These are phyloP conservation scores for Eueides isabella DNA, from an alignment of 1,140 invertebrate species.

Conservation along the genomic window DNA sequence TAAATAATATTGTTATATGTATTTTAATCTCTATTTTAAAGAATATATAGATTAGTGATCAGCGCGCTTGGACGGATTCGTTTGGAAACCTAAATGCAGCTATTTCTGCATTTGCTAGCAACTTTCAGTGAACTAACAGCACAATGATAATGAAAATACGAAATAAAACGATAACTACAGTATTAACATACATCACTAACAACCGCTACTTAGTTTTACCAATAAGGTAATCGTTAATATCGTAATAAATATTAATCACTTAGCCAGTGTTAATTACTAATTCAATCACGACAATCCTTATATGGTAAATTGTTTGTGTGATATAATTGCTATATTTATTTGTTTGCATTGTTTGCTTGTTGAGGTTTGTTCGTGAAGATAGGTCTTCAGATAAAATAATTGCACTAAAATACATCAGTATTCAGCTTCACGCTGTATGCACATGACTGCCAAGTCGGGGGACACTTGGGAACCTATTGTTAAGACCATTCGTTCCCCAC, in stretches of 20 bases:
- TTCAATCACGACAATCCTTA: not conserved
- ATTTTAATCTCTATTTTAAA: no score
- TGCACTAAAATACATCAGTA: not conserved
- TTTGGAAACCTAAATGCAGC: not conserved
- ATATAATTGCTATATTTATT: slow-evolving; percentile 1
- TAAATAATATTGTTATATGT: no score
- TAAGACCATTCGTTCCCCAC: no score
- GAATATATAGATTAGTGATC: no score
- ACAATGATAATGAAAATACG: not conserved
- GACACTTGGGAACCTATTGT: no score
- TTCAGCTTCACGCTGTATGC: no score
- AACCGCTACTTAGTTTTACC: not conserved
- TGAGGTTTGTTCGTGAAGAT: not conserved
- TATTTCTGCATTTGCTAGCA: not conserved
- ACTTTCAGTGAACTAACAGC: not conserved
- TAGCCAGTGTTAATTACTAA: not conserved
- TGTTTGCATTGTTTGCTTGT: not conserved
- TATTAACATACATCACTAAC: not conserved
- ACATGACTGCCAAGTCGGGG: no score
- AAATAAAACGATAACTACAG: not conserved
- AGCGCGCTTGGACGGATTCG: no score
- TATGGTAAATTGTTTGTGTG: not conserved
- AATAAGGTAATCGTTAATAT: not conserved
- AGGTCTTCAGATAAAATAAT: not conserved
- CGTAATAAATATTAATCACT: slow-evolving; percentile 6